Evolutionary conservation across 2,888 invertebrate genomes (phyloP), one percentile per base, ranked within the genome.

Genomic region (Muscina levida): DNA sequence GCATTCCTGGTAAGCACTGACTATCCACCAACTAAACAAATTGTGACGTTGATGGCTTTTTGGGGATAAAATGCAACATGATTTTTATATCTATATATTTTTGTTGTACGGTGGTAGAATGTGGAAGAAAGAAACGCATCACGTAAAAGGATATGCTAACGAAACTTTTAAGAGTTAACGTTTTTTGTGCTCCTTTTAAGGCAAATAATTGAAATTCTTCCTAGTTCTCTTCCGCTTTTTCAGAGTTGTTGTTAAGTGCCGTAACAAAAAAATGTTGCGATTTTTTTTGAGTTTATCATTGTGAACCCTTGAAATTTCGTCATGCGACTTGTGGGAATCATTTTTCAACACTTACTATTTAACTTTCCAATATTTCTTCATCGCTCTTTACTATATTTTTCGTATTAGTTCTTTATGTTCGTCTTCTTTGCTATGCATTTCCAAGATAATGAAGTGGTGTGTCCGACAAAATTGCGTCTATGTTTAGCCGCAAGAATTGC

Each of bases 1-100:
- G 59, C 26, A 37, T 51, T 65, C 65, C 53, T 37, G 53, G 5
- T 73, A 59, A 59, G 44, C 67, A 53, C 70, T 77, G 71, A 73
- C 66, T 71, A 22, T 59, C 66, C 70, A 70, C 77, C 73, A 74
- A 71, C 70, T 77, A 73, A 77, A 77, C 67, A 76, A 79, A 70
- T 79, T 79, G 76, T 79, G 76, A 79, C 79, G 17, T 76, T 79
- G 79, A 76, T 79, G 79, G 76, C 79, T 68, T 72, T 31, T 72
- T 72, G 75, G n/a, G 76, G 75, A 76, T 57, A 76, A 72, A 59
- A 68, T 68, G 53, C 37, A 65, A 48, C 72, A 76, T 65, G 15
- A 11, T 59, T 65, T n/a, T 73, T 73, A 8, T 56, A 37, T 22
- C 56, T 44, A 74, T 39, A 13, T 10, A 17, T 56, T 15, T 15